Conservation (phyloP, 2,888 invertebrate species). For the Stenodema calcarata region DNA sequence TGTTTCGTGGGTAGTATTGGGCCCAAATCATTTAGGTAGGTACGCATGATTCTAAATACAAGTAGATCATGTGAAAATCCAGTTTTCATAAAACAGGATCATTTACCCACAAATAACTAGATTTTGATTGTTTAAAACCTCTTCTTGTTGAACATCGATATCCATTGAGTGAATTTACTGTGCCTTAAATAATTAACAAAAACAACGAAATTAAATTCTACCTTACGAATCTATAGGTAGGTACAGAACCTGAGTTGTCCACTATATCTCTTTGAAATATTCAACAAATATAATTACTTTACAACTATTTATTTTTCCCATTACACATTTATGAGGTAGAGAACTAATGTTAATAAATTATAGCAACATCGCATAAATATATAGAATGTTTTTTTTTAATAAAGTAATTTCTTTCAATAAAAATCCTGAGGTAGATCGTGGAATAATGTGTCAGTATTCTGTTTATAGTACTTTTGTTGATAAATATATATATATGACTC, state of each 20-base stretch:
- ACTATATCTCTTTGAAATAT: conserved; percentile 51
- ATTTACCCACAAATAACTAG: not conserved
- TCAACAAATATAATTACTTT: conserved; percentile 45
- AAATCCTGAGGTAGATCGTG: conserved; percentile 54
- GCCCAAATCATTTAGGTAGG: not conserved
- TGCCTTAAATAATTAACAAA: conserved; percentile 2
- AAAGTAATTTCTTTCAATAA: conserved; percentile 33
- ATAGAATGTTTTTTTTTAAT: conserved; percentile 4
- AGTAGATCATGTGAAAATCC: not conserved
- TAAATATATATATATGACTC: conserved; percentile 49
- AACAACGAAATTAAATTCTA: conserved; percentile 5
- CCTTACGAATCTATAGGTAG: not conserved
- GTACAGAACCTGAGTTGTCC: conserved; percentile 52
- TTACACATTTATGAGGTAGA: conserved; percentile 53
- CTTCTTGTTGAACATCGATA: not conserved
- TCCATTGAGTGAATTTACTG: not conserved
- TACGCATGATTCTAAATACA: not conserved
- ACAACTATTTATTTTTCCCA: conserved; percentile 47
- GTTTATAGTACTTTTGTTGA: conserved; percentile 41
- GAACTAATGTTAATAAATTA: conserved; percentile 53
- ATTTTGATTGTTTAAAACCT: not conserved
- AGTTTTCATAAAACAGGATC: not conserved
- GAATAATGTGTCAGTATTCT: conserved; percentile 52
- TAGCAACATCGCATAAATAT: conserved; percentile 52
- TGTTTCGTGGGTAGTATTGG: not conserved